Conservation (phyloP, 2,888 invertebrate genomes). For the Augochlorella aurata region DNA sequence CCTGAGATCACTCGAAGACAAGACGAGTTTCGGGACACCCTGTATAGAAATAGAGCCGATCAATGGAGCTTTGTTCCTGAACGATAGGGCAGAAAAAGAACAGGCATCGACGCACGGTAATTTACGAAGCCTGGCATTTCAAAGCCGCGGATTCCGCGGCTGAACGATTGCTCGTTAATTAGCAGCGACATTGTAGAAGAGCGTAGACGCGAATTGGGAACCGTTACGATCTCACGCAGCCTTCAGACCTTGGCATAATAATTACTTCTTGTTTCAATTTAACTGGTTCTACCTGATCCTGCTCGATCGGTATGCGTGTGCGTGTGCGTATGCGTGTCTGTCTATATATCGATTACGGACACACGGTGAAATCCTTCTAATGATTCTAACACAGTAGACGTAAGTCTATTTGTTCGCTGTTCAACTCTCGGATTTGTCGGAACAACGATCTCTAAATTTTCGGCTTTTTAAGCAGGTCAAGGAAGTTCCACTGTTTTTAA, state of each 20-base stretch:
- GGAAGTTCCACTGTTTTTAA: no score
- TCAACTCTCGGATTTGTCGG: no score
- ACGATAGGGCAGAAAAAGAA: slow-evolving; percentile 15
- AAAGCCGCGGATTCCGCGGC: slow-evolving; percentile 4
- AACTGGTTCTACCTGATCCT: slow-evolving; percentile 35
- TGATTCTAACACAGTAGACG: neutral
- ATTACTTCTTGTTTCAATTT: slow-evolving; percentile 41
- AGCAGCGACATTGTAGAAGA: slow-evolving; percentile 8
- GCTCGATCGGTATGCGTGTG: slow-evolving; percentile 5
- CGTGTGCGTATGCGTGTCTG: neutral
- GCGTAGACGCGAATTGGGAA: slow-evolving; percentile 51
- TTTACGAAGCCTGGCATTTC: slow-evolving; percentile 7
- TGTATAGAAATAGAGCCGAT: no score
- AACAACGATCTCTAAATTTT: no score
- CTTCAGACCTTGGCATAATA: slow-evolving; percentile 51
- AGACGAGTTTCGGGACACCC: no score
- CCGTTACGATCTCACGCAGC: slow-evolving; percentile 51
- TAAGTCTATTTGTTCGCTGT: neutral
- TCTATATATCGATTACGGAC: neutral
- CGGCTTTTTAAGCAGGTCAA: no score
- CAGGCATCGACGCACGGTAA: neutral
- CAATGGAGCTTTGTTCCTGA: neutral
- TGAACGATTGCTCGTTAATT: slow-evolving; percentile 26
- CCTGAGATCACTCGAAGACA: no score
- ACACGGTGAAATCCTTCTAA: neutral